Base-by-base conservation (phyloP, 2,113 vertebrate species). In the Dicaeum eximium region DNA sequence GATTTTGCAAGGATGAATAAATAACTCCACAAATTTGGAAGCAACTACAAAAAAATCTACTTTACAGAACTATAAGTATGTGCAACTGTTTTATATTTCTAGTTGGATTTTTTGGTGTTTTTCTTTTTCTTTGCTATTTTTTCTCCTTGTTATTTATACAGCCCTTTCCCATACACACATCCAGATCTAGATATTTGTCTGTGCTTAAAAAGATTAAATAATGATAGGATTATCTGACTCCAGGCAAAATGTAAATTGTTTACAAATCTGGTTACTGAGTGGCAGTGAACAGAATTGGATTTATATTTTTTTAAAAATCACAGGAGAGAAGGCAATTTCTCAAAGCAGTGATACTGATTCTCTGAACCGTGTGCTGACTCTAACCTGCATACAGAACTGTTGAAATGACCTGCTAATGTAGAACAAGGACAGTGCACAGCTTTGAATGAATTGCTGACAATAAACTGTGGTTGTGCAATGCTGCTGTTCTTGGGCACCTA, bases 201-300 rank as follows among this genome's bases (percentile, higher is more conserved):
- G 10, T 61, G 37, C 48, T 44, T 86, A 48, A 95, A 79, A 22
- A 80, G 42, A 85, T 78, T 86, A 89, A 93, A 95, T 80, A 93
- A 70, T 27, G 25, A 70, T 74, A 83, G 30, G 28, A 60, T 75
- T 91, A 88, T 78, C 58, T 93, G 58, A 89, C 62, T 94, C 78
- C 16, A 80, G 80, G 58, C 31, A 96, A 89, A 92, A 71, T 20
- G 13, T 83, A 86, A 87, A 78, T 80, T 92, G 58, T 89, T 93
- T 94, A 80, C 45, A 95, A 64, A 82, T 85, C 53, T 87, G 47
- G 21, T 91, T 89, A 57, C n/a, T 89, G 80, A 69, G 73, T 72
- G 69, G 57, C 66, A 93, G 44, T 53, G 54, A 83, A 73, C 35
- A 62, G 33, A 70, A 85, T 58, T 4, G 3, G 38, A 90, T 70